These are phyloP conservation scores for Noctuana brunneofusca DNA, from an alignment of 2,888 invertebrate genomes.

Conservation along the genomic window DNA sequence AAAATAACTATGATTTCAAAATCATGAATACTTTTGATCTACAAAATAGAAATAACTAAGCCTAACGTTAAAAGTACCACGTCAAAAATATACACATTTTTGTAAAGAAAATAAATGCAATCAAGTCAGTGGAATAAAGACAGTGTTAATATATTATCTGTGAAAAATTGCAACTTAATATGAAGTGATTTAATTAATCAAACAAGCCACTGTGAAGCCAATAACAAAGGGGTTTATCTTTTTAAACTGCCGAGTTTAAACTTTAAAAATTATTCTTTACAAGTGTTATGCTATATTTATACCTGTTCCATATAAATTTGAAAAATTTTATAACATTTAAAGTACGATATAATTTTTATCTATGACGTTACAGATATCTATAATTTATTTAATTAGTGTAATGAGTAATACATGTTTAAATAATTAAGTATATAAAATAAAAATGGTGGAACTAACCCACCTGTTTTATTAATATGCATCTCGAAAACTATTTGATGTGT, in stretches of 20 bases:
- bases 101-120: slow-evolving; percentile 60
- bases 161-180: neutral
- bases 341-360: too few species aligned
- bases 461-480: too few species aligned
- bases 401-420: too few species aligned
- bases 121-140: slow-evolving; percentile 31
- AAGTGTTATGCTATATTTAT: neutral
- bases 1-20: slow-evolving; percentile 36
- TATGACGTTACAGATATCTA: too few species aligned
- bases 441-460: too few species aligned
- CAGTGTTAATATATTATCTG: neutral
- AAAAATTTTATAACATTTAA: neutral
- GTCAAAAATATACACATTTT: slow-evolving; percentile 58
- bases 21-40: slow-evolving; percentile 38
- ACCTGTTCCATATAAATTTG: neutral
- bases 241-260: neutral
- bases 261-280: too few species aligned
- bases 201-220: neutral
- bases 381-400: too few species aligned
- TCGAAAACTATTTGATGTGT: too few species aligned
- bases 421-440: too few species aligned
- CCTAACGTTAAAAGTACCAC: slow-evolving; percentile 55
- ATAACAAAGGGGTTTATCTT: neutral
- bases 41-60: slow-evolving; percentile 50
- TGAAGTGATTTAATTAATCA: neutral